Evolutionary conservation across 1,140 invertebrate genomes (phyloP), one percentile per base, ranked within the genome.

Genomic region (Diabrotica virgifera): DNA sequence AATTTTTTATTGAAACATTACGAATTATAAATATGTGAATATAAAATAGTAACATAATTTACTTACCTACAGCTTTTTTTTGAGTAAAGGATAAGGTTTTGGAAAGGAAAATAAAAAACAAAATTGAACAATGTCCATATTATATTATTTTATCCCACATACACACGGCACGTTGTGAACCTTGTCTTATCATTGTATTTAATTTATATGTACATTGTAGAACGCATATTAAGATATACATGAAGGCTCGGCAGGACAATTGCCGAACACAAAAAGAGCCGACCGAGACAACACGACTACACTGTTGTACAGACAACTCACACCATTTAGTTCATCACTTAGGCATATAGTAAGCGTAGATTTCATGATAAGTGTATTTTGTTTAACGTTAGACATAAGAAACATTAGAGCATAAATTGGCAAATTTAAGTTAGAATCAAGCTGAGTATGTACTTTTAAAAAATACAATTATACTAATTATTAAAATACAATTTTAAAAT

Each of bases 111-210:
- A 70, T 70, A 63, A 68, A 65, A 70, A 37, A 40, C 65, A 58
- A 40, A 12, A 57, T 69, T 90, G 87, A 90, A 90, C 87, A 90
- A 89, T 90, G 87, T 90, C 86, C 87, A 89, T 89, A 89, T 89
- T 89, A 88, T 89, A 88, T 89, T 88, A 46, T 46, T 88, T 83
- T 82, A 87, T 87, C 86, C 86, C 87, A 89, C 87, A 88, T 89
- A 89, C 87, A 89, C 87, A 89, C 87, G 88, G 88, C 88, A 90
- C 87, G 86, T 89, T 88, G 88, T 90, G 87, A 90, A 89, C 87
- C 87, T 89, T 87, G 85, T 87, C 87, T 88, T 89, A 87, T 78
- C 76, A 75, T 78, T 79, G 74, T 78, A 78, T 74, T 79, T 66
- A 63, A 77, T 76, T 74, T 85, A 83, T 86, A 86, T 86, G 83